These are phyloP conservation scores for Timema cristinae DNA, from an alignment of 2,888 invertebrate species.

Conservation along the genomic window DNA sequence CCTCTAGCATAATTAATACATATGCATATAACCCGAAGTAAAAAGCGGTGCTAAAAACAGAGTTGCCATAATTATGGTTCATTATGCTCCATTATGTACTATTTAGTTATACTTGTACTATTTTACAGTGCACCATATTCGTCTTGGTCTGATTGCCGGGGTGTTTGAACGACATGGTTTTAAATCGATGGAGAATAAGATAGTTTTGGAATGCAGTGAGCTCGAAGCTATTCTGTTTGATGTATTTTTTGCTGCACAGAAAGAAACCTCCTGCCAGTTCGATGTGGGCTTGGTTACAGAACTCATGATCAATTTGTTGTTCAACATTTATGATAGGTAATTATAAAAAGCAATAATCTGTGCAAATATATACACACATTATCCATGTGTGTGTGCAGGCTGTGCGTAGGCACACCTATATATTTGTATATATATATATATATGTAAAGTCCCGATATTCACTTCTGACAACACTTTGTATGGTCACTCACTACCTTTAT, in stretches of 20 bases:
- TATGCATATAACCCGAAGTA: no score
- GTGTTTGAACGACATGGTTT: slow-evolving; percentile 69
- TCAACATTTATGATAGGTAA: slow-evolving; percentile 66
- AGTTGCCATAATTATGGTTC: neutral
- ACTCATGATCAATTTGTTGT: slow-evolving; percentile 59
- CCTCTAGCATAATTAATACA: no score
- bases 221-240: slow-evolving; percentile 68
- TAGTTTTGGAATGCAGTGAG: slow-evolving; percentile 62
- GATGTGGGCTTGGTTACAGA: slow-evolving; percentile 62
- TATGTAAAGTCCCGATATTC: no score
- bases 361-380: no score
- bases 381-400: no score
- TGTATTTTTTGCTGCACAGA: slow-evolving; percentile 68
- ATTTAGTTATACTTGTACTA: slow-evolving; percentile 7
- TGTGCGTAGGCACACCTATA: no score
- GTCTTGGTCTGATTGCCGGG: slow-evolving; percentile 58
- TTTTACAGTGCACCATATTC: slow-evolving; percentile 49
- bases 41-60: no score
- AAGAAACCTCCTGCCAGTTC: slow-evolving; percentile 57
- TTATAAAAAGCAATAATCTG: slow-evolving; percentile 28
- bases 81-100: neutral
- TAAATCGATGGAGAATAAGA: slow-evolving; percentile 62
- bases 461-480: no score
- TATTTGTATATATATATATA: no score
- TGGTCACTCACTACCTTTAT: no score